These are phyloP conservation scores for crab-eating macaque (Macaca fascicularis) DNA, from an alignment of 2,113 vertebrate genomes.

Conservation along the genomic window T2T-MFA8v1.1 NC_088377.1:173917501-173918000, in stretches of 20 bases:
- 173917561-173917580: background rate
- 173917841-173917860: background rate
- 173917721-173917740: background rate
- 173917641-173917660: background rate
- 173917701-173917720: background rate
- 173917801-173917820: rapidly evolving
- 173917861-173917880: background rate
- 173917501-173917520: background rate
- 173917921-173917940: background rate
- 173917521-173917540: no score
- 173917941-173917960: background rate
- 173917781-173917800: background rate
- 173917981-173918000: background rate
- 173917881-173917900: background rate
- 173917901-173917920: background rate
- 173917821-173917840: background rate
- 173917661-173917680: background rate
- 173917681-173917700: background rate
- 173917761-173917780: background rate
- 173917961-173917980: no score
- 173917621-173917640: background rate
- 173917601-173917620: background rate
- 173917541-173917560: background rate
- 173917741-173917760: background rate
- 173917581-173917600: background rate